Percentiles rank a stretch among this genome's conserved stretches.
phyloP scores from a whole-genome alignment of 92 coral and sea anemone species.

The Epizoanthus ramosus region DNA sequence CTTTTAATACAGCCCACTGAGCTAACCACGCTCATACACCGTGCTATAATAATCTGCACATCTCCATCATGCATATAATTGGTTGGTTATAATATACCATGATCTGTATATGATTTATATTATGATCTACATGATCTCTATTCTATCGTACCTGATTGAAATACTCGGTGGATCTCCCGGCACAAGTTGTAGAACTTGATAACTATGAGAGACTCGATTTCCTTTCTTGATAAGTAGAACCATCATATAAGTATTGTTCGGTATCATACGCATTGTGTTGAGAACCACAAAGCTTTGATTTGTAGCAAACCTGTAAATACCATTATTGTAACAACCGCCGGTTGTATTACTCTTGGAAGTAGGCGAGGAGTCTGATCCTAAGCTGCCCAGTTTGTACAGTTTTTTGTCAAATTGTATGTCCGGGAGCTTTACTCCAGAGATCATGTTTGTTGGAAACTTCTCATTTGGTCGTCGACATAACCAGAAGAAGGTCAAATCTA shows the following conservation, averaged over 20 bases:
- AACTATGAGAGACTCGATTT: not conserved
- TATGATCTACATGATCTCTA: no score
- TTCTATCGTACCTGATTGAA: not conserved
- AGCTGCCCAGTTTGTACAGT: no score
- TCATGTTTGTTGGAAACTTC: not conserved
- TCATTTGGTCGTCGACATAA: slow-evolving; percentile 2
- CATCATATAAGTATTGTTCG: not conserved
- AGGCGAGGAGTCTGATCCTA: not conserved
- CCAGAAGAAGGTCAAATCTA: not conserved
- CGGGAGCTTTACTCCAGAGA: not conserved
- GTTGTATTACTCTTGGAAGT: not conserved
- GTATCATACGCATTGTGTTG: not conserved
- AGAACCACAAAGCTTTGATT: not conserved
- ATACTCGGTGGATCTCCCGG: not conserved
- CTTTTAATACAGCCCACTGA: no score
- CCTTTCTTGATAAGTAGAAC: not conserved
- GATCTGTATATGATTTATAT: no score
- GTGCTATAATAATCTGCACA: no score
- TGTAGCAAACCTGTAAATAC: not conserved
- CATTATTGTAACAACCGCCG: not conserved
- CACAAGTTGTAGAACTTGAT: slow-evolving; percentile 8
- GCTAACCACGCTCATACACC: no score
- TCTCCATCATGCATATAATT: no score
- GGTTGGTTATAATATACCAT: no score
- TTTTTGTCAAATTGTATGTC: not conserved